phyloP scores from a whole-genome alignment of 1,140 invertebrate genomes.

The Artemia franciscana region DNA sequence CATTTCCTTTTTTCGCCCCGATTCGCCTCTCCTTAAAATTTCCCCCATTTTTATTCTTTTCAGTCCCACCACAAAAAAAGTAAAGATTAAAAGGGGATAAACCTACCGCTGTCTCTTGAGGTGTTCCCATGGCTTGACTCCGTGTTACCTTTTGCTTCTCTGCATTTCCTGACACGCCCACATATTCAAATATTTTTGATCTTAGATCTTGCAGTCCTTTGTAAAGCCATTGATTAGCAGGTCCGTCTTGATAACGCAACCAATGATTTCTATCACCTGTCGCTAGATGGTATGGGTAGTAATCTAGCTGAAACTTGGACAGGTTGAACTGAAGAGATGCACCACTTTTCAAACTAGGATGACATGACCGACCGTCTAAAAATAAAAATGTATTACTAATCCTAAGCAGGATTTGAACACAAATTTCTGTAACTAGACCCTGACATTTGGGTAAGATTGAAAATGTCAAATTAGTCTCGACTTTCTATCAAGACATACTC shows the following conservation, averaged over 20 bases:
- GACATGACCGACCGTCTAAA: conserved; percentile 48
- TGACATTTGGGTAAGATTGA: too few species aligned
- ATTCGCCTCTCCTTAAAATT: too few species aligned
- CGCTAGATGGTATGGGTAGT: conserved; percentile 89
- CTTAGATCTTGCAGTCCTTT: conserved; percentile 27
- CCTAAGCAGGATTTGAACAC: too few species aligned
- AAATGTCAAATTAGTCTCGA: too few species aligned
- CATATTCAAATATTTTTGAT: background rate
- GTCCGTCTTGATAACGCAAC: conserved; percentile 36
- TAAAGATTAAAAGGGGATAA: too few species aligned
- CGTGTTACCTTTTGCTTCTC: conserved; percentile 1
- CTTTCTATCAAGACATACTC: too few species aligned
- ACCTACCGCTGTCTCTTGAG: background rate
- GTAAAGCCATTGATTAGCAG: conserved; percentile 46
- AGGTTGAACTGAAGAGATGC: conserved; percentile 83
- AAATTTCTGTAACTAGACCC: too few species aligned
- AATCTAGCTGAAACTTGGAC: conserved; percentile 58
- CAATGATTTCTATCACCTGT: conserved; percentile 63
- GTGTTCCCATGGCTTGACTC: background rate
- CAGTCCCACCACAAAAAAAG: too few species aligned
- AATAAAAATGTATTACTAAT: conserved; percentile 14
- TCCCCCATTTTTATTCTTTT: too few species aligned
- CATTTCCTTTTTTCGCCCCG: too few species aligned
- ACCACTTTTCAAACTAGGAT: conserved; percentile 61
- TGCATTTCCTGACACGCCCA: conserved; percentile 3